Conservation (phyloP, 2,888 invertebrate species). For the Drosophila barbarae region DNA sequence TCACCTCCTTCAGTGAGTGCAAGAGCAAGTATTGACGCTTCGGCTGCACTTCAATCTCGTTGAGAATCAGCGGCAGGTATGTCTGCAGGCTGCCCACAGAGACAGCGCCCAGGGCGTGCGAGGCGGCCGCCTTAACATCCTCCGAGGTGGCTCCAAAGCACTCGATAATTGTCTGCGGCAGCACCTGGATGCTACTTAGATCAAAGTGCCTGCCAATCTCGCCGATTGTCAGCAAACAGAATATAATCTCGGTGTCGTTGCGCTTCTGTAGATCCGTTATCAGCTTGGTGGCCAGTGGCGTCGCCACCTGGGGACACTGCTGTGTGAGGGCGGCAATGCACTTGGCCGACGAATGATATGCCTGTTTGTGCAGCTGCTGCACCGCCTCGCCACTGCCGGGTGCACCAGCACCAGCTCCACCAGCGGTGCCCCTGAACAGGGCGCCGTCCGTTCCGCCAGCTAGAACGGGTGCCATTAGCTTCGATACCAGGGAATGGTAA, state of each 20-base stretch:
- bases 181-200: slow-evolving; percentile 86
- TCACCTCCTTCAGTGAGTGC: slow-evolving; percentile 98
- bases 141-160: slow-evolving; percentile 96
- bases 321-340: slow-evolving; percentile 96
- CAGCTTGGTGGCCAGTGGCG: slow-evolving; percentile 84
- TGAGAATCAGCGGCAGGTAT: slow-evolving; percentile 95
- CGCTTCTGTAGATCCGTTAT: slow-evolving; percentile 87
- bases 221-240: slow-evolving; percentile 95
- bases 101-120: slow-evolving; percentile 96
- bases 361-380: slow-evolving; percentile 85
- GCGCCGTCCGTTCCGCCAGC: slow-evolving; percentile 30
- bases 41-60: slow-evolving; percentile 96
- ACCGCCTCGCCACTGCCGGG: slow-evolving; percentile 80
- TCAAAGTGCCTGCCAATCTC: slow-evolving; percentile 97
- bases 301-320: slow-evolving; percentile 86
- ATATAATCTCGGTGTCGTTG: slow-evolving; percentile 90
- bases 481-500: slow-evolving; percentile 88
- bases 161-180: slow-evolving; percentile 89
- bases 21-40: slow-evolving; percentile 96
- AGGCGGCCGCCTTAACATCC: slow-evolving; percentile 98
- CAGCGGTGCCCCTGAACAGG: slow-evolving; percentile 19
- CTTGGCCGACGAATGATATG: slow-evolving; percentile 97
- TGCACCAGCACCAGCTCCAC: slow-evolving; percentile 73
- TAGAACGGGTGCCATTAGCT: slow-evolving; percentile 87
- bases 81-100: slow-evolving; percentile 96